phyloP scores from a whole-genome alignment of 1,140 invertebrate genomes.

The Leptopilina boulardi region DNA sequence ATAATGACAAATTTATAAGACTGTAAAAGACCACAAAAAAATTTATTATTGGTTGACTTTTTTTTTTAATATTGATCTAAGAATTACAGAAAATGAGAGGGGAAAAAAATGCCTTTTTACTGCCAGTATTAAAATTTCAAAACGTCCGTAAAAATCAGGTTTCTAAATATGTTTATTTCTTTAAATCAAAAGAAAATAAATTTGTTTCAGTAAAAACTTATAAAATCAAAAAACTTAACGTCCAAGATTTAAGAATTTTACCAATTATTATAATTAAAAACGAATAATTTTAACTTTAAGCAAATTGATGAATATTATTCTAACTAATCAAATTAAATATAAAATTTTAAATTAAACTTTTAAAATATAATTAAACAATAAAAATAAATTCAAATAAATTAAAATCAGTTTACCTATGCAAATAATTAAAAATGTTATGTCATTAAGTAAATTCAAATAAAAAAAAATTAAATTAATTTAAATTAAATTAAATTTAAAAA shows the following conservation, averaged over 20 bases:
- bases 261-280: too few relatives aligned
- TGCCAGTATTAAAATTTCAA: neutral
- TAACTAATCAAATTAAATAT: neutral
- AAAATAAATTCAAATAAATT: neutral
- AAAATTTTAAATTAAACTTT: neutral
- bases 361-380: neutral
- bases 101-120: neutral
- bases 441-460: neutral
- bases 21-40: neutral
- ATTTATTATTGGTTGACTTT: neutral
- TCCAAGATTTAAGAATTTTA: too few relatives aligned
- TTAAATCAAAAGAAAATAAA: too few relatives aligned
- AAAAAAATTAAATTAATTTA: neutral
- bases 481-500: neutral
- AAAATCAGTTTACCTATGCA: too few relatives aligned
- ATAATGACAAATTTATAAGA: neutral
- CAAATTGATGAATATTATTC: too few relatives aligned
- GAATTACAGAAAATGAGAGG: neutral
- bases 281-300: too few relatives aligned
- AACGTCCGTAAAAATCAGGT: neutral
- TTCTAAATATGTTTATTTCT: too few relatives aligned
- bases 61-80: neutral
- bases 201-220: too few relatives aligned
- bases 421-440: neutral
- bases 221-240: too few relatives aligned